Evolutionary conservation across 2,888 invertebrate species (phyloP).

Genomic region (Drosophila kambysellisi): DNA sequence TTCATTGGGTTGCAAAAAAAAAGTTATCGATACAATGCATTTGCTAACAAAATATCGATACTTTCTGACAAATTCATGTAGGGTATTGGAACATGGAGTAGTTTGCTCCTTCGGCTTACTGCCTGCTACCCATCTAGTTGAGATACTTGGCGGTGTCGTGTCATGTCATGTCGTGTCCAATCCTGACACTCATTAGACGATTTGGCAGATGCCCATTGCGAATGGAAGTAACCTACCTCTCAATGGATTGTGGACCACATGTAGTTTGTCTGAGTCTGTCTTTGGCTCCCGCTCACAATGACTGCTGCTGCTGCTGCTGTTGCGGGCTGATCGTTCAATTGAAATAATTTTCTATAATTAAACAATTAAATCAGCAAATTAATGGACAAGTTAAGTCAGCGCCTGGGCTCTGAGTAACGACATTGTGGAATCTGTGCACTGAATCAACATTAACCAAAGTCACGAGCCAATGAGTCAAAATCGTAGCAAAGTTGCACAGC

Average conservation of each 20-base stretch:
- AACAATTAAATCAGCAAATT: constrained; percentile 69
- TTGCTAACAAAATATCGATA: neutral
- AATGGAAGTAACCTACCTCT: constrained; percentile 16
- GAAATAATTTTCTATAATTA: constrained; percentile 76
- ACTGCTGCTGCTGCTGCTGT: neutral
- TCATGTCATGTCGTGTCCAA: constrained; percentile 52
- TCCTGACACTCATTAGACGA: constrained; percentile 60
- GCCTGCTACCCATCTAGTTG: neutral
- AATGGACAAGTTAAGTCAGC: constrained; percentile 27
- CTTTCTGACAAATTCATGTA: neutral
- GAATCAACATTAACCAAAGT: constrained; percentile 36
- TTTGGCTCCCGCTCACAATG: neutral
- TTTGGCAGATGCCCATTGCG: constrained; percentile 13
- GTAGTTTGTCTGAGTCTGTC: constrained; percentile 17
- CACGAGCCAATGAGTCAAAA: constrained; percentile 55
- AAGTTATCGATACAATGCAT: neutral
- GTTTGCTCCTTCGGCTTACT: constrained; percentile 1
- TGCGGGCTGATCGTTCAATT: constrained; percentile 43
- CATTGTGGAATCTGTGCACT: constrained; percentile 27
- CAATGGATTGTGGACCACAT: constrained; percentile 34
- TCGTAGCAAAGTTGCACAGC: constrained; percentile 16
- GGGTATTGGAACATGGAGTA: neutral
- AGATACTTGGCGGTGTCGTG: constrained; percentile 41
- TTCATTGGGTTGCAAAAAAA: neutral
- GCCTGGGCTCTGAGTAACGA: constrained; percentile 47